Conservation (phyloP, 2,113 vertebrate species). For the Pampusana beccarii region DNA sequence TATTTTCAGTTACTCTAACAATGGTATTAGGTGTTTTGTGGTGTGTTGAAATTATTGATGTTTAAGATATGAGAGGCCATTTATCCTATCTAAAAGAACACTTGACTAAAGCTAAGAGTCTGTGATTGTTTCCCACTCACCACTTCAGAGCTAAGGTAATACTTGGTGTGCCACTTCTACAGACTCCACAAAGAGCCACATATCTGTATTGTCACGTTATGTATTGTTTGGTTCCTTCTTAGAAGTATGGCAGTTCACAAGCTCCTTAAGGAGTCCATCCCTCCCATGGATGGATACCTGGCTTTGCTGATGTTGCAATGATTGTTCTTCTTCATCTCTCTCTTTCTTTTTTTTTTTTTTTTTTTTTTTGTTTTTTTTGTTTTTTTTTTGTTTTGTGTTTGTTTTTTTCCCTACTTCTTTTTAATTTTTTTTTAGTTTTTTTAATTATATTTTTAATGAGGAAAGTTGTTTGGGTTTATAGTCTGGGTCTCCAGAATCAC, state of each 20-base stretch:
- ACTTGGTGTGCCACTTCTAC: not conserved
- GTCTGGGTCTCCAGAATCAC: not conserved
- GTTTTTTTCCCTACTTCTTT: too few species aligned
- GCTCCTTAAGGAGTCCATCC: not conserved
- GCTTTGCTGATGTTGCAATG: not conserved
- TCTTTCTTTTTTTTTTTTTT: not conserved
- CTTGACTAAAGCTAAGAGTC: not conserved
- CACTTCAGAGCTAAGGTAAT: not conserved
- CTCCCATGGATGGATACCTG: not conserved
- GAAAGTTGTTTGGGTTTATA: too few species aligned
- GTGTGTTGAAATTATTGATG: not conserved
- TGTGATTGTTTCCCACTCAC: not conserved
- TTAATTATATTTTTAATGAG: too few species aligned
- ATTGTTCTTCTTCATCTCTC: not conserved
- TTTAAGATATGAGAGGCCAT: not conserved
- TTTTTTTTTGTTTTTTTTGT: too few species aligned
- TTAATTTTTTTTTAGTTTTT: too few species aligned
- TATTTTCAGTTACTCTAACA: not conserved
- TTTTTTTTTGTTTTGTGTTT: too few species aligned
- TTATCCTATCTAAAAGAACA: not conserved
- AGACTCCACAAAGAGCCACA: not conserved
- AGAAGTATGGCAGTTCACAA: not conserved
- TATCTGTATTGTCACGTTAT: accelerated
- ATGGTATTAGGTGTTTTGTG: not conserved
- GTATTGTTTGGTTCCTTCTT: not conserved